These are phyloP conservation scores for Pithecia hirsuta DNA, from an alignment of 2,797 vertebrate genomes.

Conservation along the genomic window DNA sequence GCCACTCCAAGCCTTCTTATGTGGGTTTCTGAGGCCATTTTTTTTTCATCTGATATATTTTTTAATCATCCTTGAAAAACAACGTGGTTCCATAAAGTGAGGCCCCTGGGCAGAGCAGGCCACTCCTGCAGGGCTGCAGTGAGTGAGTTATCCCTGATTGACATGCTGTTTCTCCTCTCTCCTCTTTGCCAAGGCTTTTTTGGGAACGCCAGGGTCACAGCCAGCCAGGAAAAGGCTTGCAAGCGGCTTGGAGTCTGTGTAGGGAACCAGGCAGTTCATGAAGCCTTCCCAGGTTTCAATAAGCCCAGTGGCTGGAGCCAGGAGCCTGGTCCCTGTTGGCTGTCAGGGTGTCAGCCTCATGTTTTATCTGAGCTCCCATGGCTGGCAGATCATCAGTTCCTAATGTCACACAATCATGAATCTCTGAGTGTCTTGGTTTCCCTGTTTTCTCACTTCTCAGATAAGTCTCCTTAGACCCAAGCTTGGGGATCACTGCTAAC, in stretches of 20 bases:
- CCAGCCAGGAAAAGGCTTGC: too few relatives aligned
- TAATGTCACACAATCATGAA: accelerated
- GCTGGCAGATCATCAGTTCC: not conserved
- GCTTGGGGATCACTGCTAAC: accelerated
- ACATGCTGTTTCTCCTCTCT: not conserved
- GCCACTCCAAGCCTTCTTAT: too few relatives aligned
- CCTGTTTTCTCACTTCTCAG: not conserved
- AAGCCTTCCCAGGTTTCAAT: not conserved
- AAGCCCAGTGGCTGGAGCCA: not conserved
- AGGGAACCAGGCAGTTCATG: not conserved
- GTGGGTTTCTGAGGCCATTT: not conserved
- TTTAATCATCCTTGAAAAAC: not conserved
- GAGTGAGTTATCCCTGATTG: not conserved
- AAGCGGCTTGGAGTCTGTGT: not conserved
- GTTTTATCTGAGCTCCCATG: not conserved
- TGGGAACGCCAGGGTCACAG: not conserved
- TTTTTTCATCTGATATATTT: not conserved
- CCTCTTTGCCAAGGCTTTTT: not conserved
- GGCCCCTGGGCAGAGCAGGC: not conserved
- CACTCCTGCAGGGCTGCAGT: too few relatives aligned
- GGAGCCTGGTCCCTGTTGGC: not conserved
- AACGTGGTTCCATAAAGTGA: not conserved
- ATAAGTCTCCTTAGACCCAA: not conserved
- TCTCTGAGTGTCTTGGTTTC: not conserved
- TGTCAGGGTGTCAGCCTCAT: not conserved